Conservation (phyloP, 2,888 invertebrate species). For the Plebejus anna region DNA sequence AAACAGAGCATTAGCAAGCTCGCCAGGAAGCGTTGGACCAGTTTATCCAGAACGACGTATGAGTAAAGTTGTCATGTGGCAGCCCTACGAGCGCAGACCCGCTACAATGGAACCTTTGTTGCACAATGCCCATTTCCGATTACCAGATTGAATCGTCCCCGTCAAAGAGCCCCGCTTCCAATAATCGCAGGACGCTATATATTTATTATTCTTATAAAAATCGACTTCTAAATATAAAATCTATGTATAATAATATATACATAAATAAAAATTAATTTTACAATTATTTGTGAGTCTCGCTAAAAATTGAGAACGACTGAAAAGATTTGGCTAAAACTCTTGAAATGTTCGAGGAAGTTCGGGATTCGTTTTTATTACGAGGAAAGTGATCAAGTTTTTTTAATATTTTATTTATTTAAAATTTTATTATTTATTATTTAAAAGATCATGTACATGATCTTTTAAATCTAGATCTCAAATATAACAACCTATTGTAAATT, state of each 20-base stretch:
- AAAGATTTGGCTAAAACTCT: neutral
- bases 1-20: neutral
- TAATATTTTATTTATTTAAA: too few relatives aligned
- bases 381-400: too few relatives aligned
- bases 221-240: neutral
- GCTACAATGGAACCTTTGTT: conserved; percentile 73
- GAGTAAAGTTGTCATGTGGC: neutral
- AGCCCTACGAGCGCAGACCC: conserved; percentile 33
- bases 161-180: conserved; percentile 63
- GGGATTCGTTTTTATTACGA: too few relatives aligned
- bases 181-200: conserved; percentile 48
- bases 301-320: too few relatives aligned
- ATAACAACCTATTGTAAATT: neutral
- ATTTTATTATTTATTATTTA: too few relatives aligned
- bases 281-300: too few relatives aligned
- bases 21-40: neutral
- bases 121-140: conserved; percentile 78
- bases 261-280: too few relatives aligned
- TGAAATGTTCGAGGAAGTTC: too few relatives aligned
- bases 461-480: too few relatives aligned
- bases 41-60: neutral
- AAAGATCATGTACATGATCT: too few relatives aligned
- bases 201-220: conserved; percentile 11
- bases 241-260: too few relatives aligned
- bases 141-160: conserved; percentile 75